Base-by-base conservation (phyloP, 2,113 vertebrate genomes). In the Ammodytes marinus region DNA sequence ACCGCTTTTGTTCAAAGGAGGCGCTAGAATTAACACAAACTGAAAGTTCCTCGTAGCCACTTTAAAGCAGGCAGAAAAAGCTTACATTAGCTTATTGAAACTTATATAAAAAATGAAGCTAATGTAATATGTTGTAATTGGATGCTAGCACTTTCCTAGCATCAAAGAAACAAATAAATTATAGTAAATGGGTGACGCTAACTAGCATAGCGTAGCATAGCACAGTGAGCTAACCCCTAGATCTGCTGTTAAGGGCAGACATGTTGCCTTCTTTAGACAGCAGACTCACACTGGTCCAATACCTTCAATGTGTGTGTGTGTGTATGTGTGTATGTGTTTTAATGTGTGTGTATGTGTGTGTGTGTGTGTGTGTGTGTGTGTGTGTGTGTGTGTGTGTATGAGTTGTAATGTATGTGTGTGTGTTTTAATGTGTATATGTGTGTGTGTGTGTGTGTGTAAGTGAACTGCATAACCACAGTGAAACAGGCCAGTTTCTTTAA, bases 201-300 rank as follows among this genome's bases (percentile, higher is more conserved):
- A 12, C 47, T 64, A 8, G 27, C 27, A 84, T 82, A 68, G 60
- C 15, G 2, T 60, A 61, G 57, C 53, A 27, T 27, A 37, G 69
- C 69, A n/a, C 54, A 10, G 74, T 63, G 70, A 87, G 82, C 84
- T 78, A 73, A 72, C 1, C 65, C 43, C 54, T 4, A n/a, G 59
- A 74, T 57, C 86, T 87, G 78, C 82, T 91, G 85, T 81, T 67
- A 40, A 58, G 72, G 84, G 70, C 35, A 10, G 84, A 87, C 81
- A 72, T 77, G 87, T 89, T 92, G 92, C 88, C 91, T 93, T 92
- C 91, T 93, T 92, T 46, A 65, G 74, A 86, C 88, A 89, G 88
- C 89, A 81, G 84, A 87, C 91, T 91, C 89, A 85, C 92, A 87
- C 89, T 88, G 89, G 85, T 92, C 90, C 86, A 79, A 75, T 74